A percentile compares a stretch with the other conserved stretches of the same genome.
Evolutionary conservation across 1,140 invertebrate species (phyloP).

Genomic region (Plectrocnemia conspersa): DNA sequence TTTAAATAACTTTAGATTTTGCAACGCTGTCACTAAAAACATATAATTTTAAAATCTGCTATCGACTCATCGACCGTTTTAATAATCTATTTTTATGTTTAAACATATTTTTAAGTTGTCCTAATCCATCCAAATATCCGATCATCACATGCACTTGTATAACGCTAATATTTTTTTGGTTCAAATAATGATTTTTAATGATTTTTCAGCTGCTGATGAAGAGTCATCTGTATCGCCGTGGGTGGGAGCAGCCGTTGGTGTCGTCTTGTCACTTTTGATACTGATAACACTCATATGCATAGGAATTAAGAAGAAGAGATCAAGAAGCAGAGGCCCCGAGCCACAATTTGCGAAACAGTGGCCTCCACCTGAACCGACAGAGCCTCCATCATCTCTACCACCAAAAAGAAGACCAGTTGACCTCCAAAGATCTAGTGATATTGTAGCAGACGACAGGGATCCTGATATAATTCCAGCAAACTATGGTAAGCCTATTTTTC

Average conservation of each 20-base stretch:
- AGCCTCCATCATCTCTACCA: background rate
- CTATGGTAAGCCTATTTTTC: conserved; percentile 54
- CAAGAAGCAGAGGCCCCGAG: conserved; percentile 2
- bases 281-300: conserved; percentile 2
- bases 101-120: too few species aligned
- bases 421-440: conserved; percentile 30
- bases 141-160: too few species aligned
- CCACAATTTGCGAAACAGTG: conserved; percentile 15
- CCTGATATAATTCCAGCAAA: conserved; percentile 70
- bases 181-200: conserved; percentile 36
- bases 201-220: conserved; percentile 18
- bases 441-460: conserved; percentile 48
- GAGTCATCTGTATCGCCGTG: conserved; percentile 8
- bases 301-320: conserved; percentile 6
- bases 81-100: too few species aligned
- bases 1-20: too few species aligned
- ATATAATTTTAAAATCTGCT: too few species aligned
- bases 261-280: conserved; percentile 21
- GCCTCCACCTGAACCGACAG: conserved; percentile 5
- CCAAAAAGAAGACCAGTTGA: background rate
- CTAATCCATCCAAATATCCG: too few species aligned
- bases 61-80: too few species aligned
- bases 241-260: conserved; percentile 26
- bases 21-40: too few species aligned
- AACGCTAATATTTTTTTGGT: too few species aligned